These are phyloP conservation scores for Epinephelus malabaricus DNA, from an alignment of 2,797 vertebrate species.

Conservation along the genomic window DNA sequence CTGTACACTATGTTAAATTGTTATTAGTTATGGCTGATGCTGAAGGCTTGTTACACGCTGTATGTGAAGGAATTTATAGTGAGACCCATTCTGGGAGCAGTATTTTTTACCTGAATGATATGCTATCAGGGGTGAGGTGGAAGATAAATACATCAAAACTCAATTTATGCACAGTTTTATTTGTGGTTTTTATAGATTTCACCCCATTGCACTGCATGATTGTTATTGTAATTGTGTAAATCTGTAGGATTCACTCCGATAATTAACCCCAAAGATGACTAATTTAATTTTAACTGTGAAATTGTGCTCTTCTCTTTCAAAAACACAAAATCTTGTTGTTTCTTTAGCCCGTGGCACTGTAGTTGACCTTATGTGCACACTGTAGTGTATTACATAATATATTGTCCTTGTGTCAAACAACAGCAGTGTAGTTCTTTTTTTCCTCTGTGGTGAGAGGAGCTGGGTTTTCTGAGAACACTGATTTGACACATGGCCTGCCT, in stretches of 20 bases:
- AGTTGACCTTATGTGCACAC: constrained; percentile 36
- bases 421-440: constrained; percentile 34
- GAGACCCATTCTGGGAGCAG: background rate
- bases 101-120: background rate
- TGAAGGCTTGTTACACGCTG: background rate
- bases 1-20: no score
- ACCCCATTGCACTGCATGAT: background rate
- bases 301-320: background rate
- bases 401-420: constrained; percentile 54
- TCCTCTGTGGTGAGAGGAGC: constrained; percentile 17
- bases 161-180: background rate
- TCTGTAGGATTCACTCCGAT: background rate
- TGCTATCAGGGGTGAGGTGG: background rate
- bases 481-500: constrained; percentile 35
- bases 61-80: constrained; percentile 7
- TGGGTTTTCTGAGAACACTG: constrained; percentile 42
- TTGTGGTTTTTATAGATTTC: background rate
- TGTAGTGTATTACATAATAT: constrained; percentile 58
- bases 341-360: constrained; percentile 21
- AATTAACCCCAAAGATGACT: background rate
- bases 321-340: constrained; percentile 6
- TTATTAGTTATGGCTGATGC: no score
- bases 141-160: background rate
- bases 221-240: background rate
- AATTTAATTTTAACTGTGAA: background rate